Percentiles rank a stretch among this genome's conserved stretches.
These are phyloP conservation scores for Danaus chrysippus DNA, from an alignment of 2,888 invertebrate species.

Conservation along the genomic window DNA sequence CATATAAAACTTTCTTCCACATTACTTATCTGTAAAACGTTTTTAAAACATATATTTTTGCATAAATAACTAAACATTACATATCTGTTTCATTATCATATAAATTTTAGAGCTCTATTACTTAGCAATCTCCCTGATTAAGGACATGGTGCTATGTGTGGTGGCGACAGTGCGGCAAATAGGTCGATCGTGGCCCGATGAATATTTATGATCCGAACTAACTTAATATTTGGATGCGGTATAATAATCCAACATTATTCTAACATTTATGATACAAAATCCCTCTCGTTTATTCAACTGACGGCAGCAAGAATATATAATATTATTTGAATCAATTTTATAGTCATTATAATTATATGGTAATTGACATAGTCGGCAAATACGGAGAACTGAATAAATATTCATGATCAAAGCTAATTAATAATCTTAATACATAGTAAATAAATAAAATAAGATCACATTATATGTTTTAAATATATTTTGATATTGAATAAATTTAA, in stretches of 20 bases:
- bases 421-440: background rate
- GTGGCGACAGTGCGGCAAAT: slow-evolving; percentile 67
- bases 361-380: background rate
- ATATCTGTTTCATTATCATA: slow-evolving; percentile 56
- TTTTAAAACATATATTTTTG: too few species aligned
- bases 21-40: too few species aligned
- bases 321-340: too few species aligned
- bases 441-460: background rate
- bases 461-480: too few species aligned
- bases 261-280: slow-evolving; percentile 3
- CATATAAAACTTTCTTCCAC: too few species aligned
- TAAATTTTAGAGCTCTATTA: slow-evolving; percentile 62
- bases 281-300: background rate
- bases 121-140: slow-evolving; percentile 68
- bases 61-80: background rate
- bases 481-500: too few species aligned
- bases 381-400: background rate
- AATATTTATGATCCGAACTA: slow-evolving; percentile 59
- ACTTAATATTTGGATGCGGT: slow-evolving; percentile 52
- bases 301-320: too few species aligned
- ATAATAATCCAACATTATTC: slow-evolving; percentile 31
- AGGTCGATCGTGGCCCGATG: slow-evolving; percentile 60
- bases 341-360: too few species aligned
- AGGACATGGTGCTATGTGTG: slow-evolving; percentile 52
- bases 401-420: slow-evolving; percentile 1